Conservation (phyloP, 2,888 invertebrate species). For the Campopleginae sp. region DNA sequence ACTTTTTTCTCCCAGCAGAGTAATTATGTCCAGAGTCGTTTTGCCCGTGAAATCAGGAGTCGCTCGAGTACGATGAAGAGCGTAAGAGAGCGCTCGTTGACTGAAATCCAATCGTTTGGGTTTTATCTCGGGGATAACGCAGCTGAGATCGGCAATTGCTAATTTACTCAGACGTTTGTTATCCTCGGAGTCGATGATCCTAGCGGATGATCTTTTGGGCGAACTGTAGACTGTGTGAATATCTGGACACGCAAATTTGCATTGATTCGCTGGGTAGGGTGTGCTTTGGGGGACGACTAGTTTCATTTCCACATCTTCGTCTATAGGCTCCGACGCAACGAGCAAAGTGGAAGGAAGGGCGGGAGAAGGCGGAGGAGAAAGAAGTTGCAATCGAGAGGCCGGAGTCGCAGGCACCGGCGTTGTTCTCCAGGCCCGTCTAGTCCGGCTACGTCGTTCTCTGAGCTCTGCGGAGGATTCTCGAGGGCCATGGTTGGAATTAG, state of each 20-base stretch:
- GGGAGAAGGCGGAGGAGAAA: conserved; percentile 76
- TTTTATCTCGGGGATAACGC: conserved; percentile 72
- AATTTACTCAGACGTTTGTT: conserved; percentile 74
- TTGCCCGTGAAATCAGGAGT: conserved; percentile 77
- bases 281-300: conserved; percentile 77
- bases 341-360: conserved; percentile 75
- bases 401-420: conserved; percentile 74
- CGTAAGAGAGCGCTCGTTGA: conserved; percentile 68
- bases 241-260: not conserved
- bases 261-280: conserved; percentile 66
- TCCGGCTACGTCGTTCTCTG: conserved; percentile 59
- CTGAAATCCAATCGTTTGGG: conserved; percentile 80
- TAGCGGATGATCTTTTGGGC: conserved; percentile 39
- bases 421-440: conserved; percentile 59
- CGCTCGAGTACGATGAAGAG: conserved; percentile 71
- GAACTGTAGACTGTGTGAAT: not conserved
- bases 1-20: conserved; percentile 81
- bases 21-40: conserved; percentile 79
- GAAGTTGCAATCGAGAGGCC: conserved; percentile 70
- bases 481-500: not conserved
- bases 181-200: conserved; percentile 68
- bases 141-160: conserved; percentile 70
- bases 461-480: conserved; percentile 50
- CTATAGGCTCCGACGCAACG: conserved; percentile 73
- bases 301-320: conserved; percentile 76